Evolutionary conservation across 1,140 invertebrate species (phyloP).

Genomic region (Drosophila triauraria): DNA sequence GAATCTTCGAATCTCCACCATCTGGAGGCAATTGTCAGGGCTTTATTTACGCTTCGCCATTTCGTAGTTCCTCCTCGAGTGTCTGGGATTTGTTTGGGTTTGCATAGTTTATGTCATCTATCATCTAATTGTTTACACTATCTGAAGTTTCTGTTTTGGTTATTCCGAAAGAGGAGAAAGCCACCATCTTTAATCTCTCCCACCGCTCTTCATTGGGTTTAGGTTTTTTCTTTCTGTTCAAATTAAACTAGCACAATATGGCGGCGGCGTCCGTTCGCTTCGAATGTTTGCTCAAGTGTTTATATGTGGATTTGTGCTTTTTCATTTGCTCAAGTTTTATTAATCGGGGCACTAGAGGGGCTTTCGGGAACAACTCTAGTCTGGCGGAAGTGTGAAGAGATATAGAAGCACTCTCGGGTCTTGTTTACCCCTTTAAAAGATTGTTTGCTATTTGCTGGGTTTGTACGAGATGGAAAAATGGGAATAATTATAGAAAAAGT

Average conservation of each 20-base stretch:
- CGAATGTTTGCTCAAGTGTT: constrained; percentile 64
- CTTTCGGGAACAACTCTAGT: constrained; percentile 13
- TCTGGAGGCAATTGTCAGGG: constrained; percentile 42
- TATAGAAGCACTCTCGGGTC: constrained; percentile 31
- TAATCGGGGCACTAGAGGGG: constrained; percentile 22
- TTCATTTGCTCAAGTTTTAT: constrained; percentile 28
- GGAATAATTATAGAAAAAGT: not conserved
- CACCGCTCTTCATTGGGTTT: not conserved
- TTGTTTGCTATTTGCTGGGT: constrained; percentile 1
- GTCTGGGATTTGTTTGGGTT: constrained; percentile 25
- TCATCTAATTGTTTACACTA: constrained; percentile 62
- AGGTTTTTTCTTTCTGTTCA: not conserved
- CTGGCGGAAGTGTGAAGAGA: constrained; percentile 35
- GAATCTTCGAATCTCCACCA: constrained; percentile 22
- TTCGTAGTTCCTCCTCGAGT: constrained; percentile 19
- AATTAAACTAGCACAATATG: constrained; percentile 66
- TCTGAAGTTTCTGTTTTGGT: constrained; percentile 65
- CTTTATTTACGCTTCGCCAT: constrained; percentile 18
- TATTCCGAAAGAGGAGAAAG: constrained; percentile 30
- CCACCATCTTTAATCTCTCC: not conserved
- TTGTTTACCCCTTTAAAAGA: constrained; percentile 19
- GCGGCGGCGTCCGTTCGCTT: constrained; percentile 27
- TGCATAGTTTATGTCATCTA: constrained; percentile 66
- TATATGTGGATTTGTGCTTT: constrained; percentile 41
- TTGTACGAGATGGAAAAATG: too few species aligned